Percentiles rank a stretch among this genome's conserved stretches.
These are phyloP conservation scores for Mongoloraphidia duomilia DNA, from an alignment of 2,888 invertebrate species.

Conservation along the genomic window DNA sequence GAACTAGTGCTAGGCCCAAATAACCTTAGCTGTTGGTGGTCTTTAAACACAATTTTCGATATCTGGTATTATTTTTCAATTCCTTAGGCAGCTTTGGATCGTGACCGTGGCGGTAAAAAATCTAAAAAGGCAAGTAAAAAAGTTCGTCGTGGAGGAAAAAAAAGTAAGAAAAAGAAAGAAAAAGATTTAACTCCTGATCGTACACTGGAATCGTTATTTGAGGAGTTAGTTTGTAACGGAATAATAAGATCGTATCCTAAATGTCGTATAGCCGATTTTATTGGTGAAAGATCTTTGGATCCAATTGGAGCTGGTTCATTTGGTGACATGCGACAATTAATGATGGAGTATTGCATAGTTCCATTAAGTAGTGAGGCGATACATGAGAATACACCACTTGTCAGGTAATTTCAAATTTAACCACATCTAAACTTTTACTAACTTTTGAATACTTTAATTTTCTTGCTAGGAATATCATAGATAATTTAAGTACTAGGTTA, in stretches of 20 bases:
- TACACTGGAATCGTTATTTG: constrained; percentile 78
- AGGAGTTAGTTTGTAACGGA: constrained; percentile 81
- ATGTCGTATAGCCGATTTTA: constrained; percentile 50
- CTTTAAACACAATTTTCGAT: no score
- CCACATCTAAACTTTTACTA: neutral
- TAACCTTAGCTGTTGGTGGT: no score
- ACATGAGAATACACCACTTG: constrained; percentile 53
- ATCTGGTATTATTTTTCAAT: neutral
- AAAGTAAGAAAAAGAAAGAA: constrained; percentile 84
- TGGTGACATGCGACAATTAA: constrained; percentile 73
- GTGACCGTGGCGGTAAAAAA: constrained; percentile 60
- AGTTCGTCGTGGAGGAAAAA: constrained; percentile 66
- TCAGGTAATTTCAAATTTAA: constrained; percentile 27
- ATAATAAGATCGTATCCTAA: constrained; percentile 71
- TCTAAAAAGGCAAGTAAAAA: constrained; percentile 64
- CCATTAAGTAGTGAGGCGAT: constrained; percentile 65
- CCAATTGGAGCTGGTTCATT: constrained; percentile 26
- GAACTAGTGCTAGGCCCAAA: no score
- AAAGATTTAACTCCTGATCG: constrained; percentile 89
- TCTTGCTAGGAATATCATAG: no score
- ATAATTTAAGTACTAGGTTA: no score
- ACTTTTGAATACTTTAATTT: neutral
- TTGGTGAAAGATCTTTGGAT: constrained; percentile 66
- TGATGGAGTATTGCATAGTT: constrained; percentile 78
- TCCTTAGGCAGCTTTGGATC: constrained; percentile 54